These are phyloP conservation scores for Stenodema calcarata DNA, from an alignment of 2,888 invertebrate species.

Conservation along the genomic window DNA sequence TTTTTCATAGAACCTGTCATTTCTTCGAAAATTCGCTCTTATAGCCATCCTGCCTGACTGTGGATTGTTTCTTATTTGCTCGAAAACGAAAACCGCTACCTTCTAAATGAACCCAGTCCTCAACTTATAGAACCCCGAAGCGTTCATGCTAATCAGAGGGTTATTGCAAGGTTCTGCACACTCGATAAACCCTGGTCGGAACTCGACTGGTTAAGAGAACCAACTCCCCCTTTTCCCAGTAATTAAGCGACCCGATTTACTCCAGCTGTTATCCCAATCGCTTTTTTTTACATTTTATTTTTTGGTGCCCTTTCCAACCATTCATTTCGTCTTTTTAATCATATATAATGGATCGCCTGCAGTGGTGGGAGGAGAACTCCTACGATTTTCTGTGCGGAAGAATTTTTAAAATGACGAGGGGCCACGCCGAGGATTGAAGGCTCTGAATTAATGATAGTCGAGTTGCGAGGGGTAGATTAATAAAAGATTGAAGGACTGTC, in stretches of 20 bases:
- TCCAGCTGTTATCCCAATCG: not conserved
- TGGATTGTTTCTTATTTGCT: too few relatives aligned
- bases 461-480: not conserved
- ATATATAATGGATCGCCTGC: not conserved
- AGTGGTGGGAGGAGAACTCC: not conserved
- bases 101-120: too few relatives aligned
- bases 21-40: too few relatives aligned
- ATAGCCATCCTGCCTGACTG: too few relatives aligned
- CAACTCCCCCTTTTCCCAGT: not conserved
- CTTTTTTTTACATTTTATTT: too few relatives aligned
- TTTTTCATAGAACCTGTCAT: too few relatives aligned
- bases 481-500: not conserved
- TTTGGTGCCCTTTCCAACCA: not conserved
- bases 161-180: not conserved
- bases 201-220: not conserved
- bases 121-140: too few relatives aligned
- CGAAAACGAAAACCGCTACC: too few relatives aligned
- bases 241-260: not conserved
- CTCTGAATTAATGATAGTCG: not conserved
- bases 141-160: too few relatives aligned
- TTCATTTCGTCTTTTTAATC: not conserved
- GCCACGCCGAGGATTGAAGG: not conserved
- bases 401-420: not conserved
- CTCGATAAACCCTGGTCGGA: not conserved
- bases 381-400: not conserved